phyloP scores from a whole-genome alignment of 2,888 invertebrate genomes.

The Adelphocoris suturalis region DNA sequence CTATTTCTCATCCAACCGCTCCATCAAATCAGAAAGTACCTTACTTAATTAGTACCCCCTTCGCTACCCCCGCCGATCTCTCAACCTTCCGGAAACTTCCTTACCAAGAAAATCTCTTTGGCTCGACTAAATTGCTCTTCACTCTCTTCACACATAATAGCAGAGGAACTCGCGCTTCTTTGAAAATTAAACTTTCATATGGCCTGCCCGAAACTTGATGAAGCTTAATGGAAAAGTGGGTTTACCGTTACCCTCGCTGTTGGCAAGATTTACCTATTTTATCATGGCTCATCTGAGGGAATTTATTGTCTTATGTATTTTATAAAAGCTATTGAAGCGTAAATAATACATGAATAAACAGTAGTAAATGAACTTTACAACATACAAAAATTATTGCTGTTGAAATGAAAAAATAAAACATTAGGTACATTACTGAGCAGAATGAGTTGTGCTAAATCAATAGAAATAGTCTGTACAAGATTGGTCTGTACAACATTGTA shows the following conservation, averaged over 20 bases:
- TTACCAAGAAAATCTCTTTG: neutral
- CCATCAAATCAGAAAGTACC: slow-evolving; percentile 24
- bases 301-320: no score
- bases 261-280: neutral
- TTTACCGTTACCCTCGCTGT: neutral
- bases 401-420: no score
- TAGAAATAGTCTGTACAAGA: no score
- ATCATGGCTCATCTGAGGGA: neutral
- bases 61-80: neutral
- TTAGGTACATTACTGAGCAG: no score
- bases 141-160: slow-evolving; percentile 9
- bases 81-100: neutral
- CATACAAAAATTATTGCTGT: no score
- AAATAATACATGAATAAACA: no score
- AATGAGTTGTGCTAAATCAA: no score
- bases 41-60: neutral
- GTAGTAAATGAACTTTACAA: no score
- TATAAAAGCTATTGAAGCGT: no score
- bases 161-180: neutral
- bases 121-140: slow-evolving; percentile 16
- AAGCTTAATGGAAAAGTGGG: slow-evolving; percentile 22
- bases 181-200: slow-evolving; percentile 39
- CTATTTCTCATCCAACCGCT: no score
- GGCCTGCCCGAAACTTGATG: neutral
- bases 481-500: no score